Conservation (phyloP, 2,888 invertebrate species). For the Plebejus melissa region DNA sequence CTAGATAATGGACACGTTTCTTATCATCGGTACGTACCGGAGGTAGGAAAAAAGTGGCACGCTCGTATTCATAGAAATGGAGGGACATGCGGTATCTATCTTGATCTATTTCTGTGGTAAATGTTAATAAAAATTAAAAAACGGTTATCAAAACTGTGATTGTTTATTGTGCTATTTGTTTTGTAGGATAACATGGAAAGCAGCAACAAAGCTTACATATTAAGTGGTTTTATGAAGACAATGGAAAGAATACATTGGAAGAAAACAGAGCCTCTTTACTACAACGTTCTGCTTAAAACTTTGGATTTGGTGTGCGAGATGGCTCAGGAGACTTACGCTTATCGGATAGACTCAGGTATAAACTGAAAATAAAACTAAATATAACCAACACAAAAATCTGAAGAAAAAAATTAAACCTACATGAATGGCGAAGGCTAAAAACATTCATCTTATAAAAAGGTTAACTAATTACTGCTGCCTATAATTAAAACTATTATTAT, state of each 20-base stretch:
- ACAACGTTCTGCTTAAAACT: constrained; percentile 85
- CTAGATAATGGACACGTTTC: too few relatives aligned
- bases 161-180: neutral
- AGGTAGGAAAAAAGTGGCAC: too few relatives aligned
- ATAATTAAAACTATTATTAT: too few relatives aligned
- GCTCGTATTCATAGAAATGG: too few relatives aligned
- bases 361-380: constrained; percentile 19
- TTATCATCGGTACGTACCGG: too few relatives aligned
- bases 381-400: neutral
- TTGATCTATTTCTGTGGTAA: too few relatives aligned
- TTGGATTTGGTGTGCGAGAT: constrained; percentile 88
- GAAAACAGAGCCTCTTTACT: constrained; percentile 81
- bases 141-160: neutral
- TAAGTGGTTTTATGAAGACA: constrained; percentile 89
- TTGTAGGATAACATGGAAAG: constrained; percentile 91
- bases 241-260: constrained; percentile 87
- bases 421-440: too few relatives aligned
- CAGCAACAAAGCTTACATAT: constrained; percentile 88
- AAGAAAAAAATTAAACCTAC: neutral
- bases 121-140: neutral
- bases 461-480: too few relatives aligned
- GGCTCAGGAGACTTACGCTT: constrained; percentile 90
- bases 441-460: too few relatives aligned
- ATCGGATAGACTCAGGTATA: constrained; percentile 89
- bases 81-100: too few relatives aligned